Percentiles rank a stretch among this genome's conserved stretches.
Conservation (phyloP, 2,113 vertebrate genomes). For the Climacteris rufus region DNA sequence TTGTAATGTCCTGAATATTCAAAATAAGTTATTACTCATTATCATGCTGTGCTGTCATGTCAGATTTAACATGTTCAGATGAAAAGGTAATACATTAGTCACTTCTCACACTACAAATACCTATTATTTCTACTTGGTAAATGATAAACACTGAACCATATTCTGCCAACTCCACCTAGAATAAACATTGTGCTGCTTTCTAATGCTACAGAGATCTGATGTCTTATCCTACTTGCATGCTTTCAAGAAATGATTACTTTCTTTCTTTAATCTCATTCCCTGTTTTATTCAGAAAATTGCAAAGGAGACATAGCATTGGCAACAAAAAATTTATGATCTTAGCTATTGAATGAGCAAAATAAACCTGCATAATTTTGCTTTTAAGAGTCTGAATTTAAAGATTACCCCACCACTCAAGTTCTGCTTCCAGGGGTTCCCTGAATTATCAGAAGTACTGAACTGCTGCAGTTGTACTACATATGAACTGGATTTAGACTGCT, state of each 20-base stretch:
- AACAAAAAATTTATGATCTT: neutral
- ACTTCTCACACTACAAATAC: conserved; percentile 15
- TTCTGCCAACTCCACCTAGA: neutral
- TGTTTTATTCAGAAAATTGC: neutral
- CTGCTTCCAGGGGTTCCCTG: neutral
- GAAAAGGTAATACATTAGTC: conserved; percentile 11
- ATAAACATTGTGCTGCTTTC: neutral
- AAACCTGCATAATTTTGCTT: neutral
- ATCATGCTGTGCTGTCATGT: conserved; percentile 5
- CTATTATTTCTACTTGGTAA: neutral
- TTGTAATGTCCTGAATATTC: conserved; percentile 37
- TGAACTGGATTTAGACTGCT: neutral
- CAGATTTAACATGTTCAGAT: conserved; percentile 5
- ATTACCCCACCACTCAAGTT: neutral
- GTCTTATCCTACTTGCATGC: neutral
- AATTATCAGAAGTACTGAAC: neutral
- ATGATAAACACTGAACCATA: neutral
- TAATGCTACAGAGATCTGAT: neutral
- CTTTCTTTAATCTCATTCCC: neutral
- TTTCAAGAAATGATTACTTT: neutral
- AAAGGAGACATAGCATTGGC: neutral
- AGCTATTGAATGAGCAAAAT: neutral
- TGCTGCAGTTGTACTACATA: neutral
- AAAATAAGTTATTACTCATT: conserved; percentile 22
- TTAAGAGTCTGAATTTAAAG: neutral